phyloP scores from a whole-genome alignment of 2,888 invertebrate genomes.

The Epinotia brunnichana region DNA sequence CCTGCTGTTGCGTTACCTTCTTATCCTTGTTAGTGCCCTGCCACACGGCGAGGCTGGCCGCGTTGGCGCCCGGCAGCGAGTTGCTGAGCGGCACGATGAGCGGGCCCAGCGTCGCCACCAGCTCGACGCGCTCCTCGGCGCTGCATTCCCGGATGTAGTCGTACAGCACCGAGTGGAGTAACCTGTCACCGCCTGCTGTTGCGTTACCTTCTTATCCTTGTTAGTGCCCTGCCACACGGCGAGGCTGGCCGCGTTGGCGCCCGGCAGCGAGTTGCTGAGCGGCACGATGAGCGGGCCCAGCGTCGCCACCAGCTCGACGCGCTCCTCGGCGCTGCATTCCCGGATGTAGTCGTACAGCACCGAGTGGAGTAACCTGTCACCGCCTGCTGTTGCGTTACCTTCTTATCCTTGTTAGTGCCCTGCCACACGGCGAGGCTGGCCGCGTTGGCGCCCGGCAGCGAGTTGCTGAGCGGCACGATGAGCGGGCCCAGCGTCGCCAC shows the following conservation, averaged over 20 bases:
- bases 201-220: conserved; percentile 88
- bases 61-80: too few species aligned
- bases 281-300: conserved; percentile 87
- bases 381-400: conserved; percentile 77
- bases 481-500: conserved; percentile 88
- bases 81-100: too few species aligned
- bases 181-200: too few species aligned
- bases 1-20: too few species aligned
- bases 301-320: conserved; percentile 89
- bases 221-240: conserved; percentile 95
- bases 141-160: too few species aligned
- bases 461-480: conserved; percentile 87
- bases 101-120: too few species aligned
- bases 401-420: conserved; percentile 90
- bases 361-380: conserved; percentile 88
- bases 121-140: too few species aligned
- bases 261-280: conserved; percentile 90
- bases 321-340: conserved; percentile 88
- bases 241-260: conserved; percentile 90
- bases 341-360: conserved; percentile 91
- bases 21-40: too few species aligned
- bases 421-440: conserved; percentile 95
- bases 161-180: too few species aligned
- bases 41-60: too few species aligned
- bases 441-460: conserved; percentile 91